Conservation (phyloP, 2,113 vertebrate species). For the Oreochromis spilurus region DNA sequence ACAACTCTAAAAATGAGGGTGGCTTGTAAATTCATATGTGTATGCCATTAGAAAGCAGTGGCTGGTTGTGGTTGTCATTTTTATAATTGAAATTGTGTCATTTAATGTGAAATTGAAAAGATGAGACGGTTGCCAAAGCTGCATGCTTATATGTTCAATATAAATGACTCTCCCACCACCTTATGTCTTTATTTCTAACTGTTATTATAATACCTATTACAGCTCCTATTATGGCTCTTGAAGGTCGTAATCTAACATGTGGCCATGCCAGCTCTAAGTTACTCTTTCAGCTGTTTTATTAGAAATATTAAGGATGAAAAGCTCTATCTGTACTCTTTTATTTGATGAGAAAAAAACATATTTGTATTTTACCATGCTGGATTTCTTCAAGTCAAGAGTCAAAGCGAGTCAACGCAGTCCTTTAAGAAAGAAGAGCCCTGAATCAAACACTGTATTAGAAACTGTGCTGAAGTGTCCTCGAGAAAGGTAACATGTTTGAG, state of each 20-base stretch:
- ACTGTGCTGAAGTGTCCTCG: background rate
- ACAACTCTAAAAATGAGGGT: slow-evolving; percentile 12
- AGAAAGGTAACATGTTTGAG: background rate
- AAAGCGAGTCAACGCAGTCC: background rate
- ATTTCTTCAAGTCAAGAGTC: background rate
- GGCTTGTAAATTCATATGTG: background rate
- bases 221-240: background rate
- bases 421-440: background rate
- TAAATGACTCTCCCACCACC: background rate
- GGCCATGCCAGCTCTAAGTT: background rate
- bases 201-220: slow-evolving; percentile 12
- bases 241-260: background rate
- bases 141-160: background rate
- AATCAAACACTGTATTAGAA: background rate
- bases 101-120: background rate
- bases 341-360: background rate
- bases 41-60: background rate
- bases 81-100: background rate
- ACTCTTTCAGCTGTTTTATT: background rate
- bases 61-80: slow-evolving; percentile 1
- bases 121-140: background rate
- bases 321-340: background rate
- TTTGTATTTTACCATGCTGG: background rate
- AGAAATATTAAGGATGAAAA: slow-evolving; percentile 14
- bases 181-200: background rate